Evolutionary conservation across 2,888 invertebrate species (phyloP), one percentile per base, ranked within the genome.

Genomic region (Parochlus steinenii): DNA sequence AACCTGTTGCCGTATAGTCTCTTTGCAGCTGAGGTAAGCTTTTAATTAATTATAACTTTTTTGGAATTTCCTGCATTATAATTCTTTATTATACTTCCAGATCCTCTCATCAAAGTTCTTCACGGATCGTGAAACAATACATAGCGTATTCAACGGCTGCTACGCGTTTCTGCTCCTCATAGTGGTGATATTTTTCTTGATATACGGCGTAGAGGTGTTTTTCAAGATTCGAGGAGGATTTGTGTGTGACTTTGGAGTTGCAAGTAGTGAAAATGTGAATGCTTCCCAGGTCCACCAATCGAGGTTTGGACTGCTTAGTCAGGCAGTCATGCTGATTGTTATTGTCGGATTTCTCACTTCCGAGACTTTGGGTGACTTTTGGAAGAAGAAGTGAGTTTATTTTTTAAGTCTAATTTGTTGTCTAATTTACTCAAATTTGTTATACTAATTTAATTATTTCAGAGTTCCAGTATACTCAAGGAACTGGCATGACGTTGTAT

Each of bases 151-250:
- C 61, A 87, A 89, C 56, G 86, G 86, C 10, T 83, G 83, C 56
- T 90, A 90, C 55, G 90, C 90, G 2, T 76, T 81, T n/a, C 64
- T 92, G 33, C 69, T 90, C 40, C 77, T 90, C 53, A 77, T 90
- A 40, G 85, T 87, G 28, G 86, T 90, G 39, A 69, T 87, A 11
- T 87, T 90, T 63, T 92, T 90, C 62, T 71, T 92, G 33, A 86
- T 89, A 45, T 92, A 90, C 56, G 90, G 92, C 31, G 82, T 90
- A 14, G 89, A 90, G 61, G 89, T 92, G 6, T 92, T 75, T 58
- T 89, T 92, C 53, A 90, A 89, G 73, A 82, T 85, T 35, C 78
- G 85, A 39, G 87, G 86, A 18, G 85, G 85, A 46, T 87, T 86
- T 55, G 64, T 87, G 41, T 72, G 71, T 51, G 74, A 79, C 55